A percentile compares a stretch with the other conserved stretches of the same genome.
These are phyloP conservation scores for Octodon degus DNA, from an alignment of 2,113 vertebrate species.

Conservation along the genomic window DNA sequence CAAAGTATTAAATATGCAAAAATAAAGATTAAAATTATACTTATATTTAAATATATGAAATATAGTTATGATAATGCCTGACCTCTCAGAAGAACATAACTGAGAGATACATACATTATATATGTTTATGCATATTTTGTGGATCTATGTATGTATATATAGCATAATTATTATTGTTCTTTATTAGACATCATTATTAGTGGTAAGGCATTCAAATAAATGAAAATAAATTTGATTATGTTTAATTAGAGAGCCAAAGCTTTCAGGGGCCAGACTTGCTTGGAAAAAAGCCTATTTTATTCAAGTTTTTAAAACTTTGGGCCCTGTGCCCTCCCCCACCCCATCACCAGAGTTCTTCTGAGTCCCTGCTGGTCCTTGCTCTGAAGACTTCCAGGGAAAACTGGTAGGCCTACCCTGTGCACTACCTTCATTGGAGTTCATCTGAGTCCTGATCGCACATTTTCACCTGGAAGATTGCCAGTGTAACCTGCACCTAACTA, in stretches of 20 bases:
- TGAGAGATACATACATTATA: background rate
- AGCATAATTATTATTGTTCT: background rate
- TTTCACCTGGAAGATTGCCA: too few relatives aligned
- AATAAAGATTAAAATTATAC: slow-evolving; percentile 32
- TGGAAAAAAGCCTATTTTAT: background rate
- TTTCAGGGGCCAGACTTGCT: background rate
- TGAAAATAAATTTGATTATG: slow-evolving; percentile 9
- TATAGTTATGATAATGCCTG: background rate
- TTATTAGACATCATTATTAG: background rate
- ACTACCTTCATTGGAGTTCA: too few relatives aligned
- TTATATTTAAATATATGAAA: background rate
- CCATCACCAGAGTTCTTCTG: too few relatives aligned
- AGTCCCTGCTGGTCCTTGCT: too few relatives aligned
- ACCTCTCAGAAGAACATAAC: background rate
- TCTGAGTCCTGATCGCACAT: too few relatives aligned
- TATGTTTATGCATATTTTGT: too few relatives aligned
- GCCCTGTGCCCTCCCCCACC: too few relatives aligned
- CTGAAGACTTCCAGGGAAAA: too few relatives aligned
- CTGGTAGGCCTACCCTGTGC: too few relatives aligned
- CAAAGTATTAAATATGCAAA: background rate
- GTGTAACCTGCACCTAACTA: too few relatives aligned
- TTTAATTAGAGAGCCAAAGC: background rate
- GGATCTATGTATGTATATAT: background rate
- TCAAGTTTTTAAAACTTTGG: background rate
- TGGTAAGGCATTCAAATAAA: slow-evolving; percentile 14